Base-by-base conservation (phyloP, 2,797 vertebrate genomes). In the Micromesistius poutassou region DNA sequence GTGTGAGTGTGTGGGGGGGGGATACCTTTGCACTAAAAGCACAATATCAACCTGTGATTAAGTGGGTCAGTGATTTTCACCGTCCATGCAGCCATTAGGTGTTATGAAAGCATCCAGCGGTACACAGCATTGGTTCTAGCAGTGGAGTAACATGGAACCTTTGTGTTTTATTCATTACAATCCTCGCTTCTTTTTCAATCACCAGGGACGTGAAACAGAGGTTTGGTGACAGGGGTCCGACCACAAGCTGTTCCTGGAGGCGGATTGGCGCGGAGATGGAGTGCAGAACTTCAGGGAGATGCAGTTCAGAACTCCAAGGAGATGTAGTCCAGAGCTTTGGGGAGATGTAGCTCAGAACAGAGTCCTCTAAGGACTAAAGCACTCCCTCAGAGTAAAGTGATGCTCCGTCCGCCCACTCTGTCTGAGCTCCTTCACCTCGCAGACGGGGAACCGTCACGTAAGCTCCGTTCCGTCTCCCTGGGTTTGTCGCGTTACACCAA, bases 11-110 rank as follows among this genome's bases (percentile, higher is more conserved):
- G 46, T 14, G 46, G 46, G 16, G 46, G 46, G 46, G 16, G 46
- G 46, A 22, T 50, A 50, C 46, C 14, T 50, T 50, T 19, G 16
- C 46, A 55, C 46, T 19, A 62, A 62, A 81, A 78, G 78, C 12
- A 28, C 77, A 77, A 86, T 83, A 84, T n/a, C 72, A 78, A 78
- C 68, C 81, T 62, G 79, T 46, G 55, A 88, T 87, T 84, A 89
- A 87, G 78, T 85, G 87, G 90, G 89, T 91, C 89, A 91, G 14
- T 66, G 83, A 79, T 84, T 89, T 87, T 85, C 84, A 87, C 82
- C 87, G 83, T 89, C 85, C 83, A 80, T 70, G 84, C 76, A 71
- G 80, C 75, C 83, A 79, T 88, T 89, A 85, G 80, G 78, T 82
- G 89, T 89, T 84, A 83, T 85, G 73, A 80, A 79, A 72, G 81